Evolutionary conservation across 2,113 vertebrate genomes (phyloP), one percentile per base, ranked within the genome.

Genomic region (Chionis minor): DNA sequence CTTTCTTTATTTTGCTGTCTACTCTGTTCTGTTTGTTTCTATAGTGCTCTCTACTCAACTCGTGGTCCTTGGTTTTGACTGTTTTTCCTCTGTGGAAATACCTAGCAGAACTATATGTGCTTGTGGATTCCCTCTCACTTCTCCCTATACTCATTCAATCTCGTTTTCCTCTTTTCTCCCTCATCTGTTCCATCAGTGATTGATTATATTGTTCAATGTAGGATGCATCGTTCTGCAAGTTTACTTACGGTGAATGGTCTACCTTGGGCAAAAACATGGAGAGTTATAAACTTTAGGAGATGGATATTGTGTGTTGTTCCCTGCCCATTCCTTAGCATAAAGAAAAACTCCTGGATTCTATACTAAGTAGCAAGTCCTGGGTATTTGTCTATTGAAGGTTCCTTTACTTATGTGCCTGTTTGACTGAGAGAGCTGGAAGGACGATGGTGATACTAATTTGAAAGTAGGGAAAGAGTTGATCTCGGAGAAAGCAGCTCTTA

Each of bases 81-180:
- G 1, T 55, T 65, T 71, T 61, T 49, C 21, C 4, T 71, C 23
- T 8, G 7, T 45, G 35, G 14, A 32, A 81, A 30, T 69, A 56
- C 32, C 6, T 33, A 61, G 26, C 9, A 27, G 45, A 91, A 71
- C 26, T 6, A 24, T 4, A 9, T 0, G 0, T 20, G 13, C 10
- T 6, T 81, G 56, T 71, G 33, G 15, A 70, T 71, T 89, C 35
- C n/a, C 8, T 78, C 8, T 9, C 0, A 0, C 27, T 92, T 66
- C 2, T 4, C 9, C 3, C 1, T 2, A 0, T 35, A 12, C 71
- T 61, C 7, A 55, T 73, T 70, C 40, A 69, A 9, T 73, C 16
- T 51, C 69, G 4, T 56, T 63, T 61, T 92, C 15, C 3, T 72
- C 2, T 71, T 58, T 73, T 45, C 4, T 79, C 1, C 8, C 22